Conservation (phyloP, 53 echinoderm and acorn worm species). For the Astropecten irregularis region DNA sequence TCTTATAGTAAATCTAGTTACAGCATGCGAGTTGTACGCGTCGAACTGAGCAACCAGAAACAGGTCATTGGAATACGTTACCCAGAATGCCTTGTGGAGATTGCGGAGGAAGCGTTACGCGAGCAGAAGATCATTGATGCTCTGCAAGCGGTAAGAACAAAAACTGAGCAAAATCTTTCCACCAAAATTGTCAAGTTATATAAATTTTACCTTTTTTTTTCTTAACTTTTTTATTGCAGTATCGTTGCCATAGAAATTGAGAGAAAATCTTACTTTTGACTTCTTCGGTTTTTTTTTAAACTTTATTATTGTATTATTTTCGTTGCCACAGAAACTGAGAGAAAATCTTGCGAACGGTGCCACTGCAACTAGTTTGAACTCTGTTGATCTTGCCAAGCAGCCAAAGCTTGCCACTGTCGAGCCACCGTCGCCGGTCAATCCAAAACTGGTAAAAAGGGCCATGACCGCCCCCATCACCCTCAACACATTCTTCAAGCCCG, state of each 20-base stretch:
- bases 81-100: conserved; percentile 71
- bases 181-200: not conserved
- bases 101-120: conserved; percentile 67
- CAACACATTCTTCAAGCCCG: conserved; percentile 76
- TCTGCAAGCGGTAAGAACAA: conserved; percentile 70
- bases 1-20: conserved; percentile 76
- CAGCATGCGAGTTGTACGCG: conserved; percentile 90
- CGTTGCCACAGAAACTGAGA: conserved; percentile 57
- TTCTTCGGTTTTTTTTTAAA: not conserved
- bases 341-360: conserved; percentile 25
- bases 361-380: conserved; percentile 1
- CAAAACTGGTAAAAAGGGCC: conserved; percentile 73
- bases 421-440: conserved; percentile 70
- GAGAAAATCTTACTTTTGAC: not conserved
- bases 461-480: conserved; percentile 87
- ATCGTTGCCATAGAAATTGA: no score
- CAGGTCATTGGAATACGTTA: conserved; percentile 84
- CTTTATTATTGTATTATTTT: no score
- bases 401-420: conserved; percentile 61
- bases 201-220: not conserved
- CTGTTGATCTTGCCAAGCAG: conserved; percentile 15
- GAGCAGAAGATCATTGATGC: conserved; percentile 72
- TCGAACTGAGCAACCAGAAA: conserved; percentile 78
- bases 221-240: no score
- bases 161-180: not conserved